These are phyloP conservation scores for Gymnothorax javanicus DNA, from an alignment of 2,797 vertebrate genomes.

Conservation along the genomic window DNA sequence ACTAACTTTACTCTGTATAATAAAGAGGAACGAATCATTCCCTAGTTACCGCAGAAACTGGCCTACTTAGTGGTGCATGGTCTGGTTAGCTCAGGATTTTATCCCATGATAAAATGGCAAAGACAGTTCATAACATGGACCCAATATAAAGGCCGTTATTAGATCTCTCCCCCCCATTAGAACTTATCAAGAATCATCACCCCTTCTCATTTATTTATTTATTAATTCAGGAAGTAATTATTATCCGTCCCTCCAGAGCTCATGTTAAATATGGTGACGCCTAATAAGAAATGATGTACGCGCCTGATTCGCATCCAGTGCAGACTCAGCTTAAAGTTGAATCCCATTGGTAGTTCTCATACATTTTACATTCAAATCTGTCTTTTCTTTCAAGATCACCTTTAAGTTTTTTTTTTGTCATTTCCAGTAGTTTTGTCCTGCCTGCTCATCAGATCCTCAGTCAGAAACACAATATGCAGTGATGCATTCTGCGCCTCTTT, in stretches of 20 bases:
- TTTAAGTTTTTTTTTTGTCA: neutral
- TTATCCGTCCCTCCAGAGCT: neutral
- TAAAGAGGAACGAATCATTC: neutral
- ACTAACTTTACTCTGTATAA: neutral
- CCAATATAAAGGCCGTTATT: too few relatives aligned
- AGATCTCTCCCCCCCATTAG: too few relatives aligned
- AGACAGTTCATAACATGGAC: neutral
- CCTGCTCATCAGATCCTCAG: neutral
- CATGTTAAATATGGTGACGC: neutral
- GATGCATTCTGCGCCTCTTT: neutral
- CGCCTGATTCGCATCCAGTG: neutral
- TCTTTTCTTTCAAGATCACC: neutral
- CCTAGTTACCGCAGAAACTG: neutral
- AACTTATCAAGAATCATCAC: too few relatives aligned
- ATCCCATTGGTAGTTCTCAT: neutral
- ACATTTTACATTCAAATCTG: neutral
- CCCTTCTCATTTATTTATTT: neutral
- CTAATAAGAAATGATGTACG: neutral
- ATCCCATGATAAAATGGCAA: neutral
- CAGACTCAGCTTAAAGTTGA: neutral
- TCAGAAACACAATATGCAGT: neutral
- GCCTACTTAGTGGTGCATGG: neutral
- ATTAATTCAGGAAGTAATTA: neutral
- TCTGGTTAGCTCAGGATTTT: neutral
- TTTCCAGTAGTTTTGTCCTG: neutral